Conservation (phyloP, 2,888 invertebrate species). For the Lamproptera curius region DNA sequence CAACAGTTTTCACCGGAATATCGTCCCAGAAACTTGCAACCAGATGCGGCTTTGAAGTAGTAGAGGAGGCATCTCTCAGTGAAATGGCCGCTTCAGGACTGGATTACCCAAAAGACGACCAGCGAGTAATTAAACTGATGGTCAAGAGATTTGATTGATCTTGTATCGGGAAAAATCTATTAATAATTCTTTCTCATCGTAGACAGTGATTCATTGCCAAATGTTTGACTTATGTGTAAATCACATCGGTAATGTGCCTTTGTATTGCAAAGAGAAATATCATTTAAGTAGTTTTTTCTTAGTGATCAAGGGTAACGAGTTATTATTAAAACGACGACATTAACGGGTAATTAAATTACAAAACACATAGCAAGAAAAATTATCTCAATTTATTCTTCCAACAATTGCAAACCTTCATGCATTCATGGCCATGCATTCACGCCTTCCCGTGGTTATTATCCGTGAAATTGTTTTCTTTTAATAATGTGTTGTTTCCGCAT, state of each 20-base stretch:
- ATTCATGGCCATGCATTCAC: too few species aligned
- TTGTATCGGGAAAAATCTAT: too few species aligned
- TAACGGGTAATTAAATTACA: too few species aligned
- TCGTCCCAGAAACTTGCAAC: slow-evolving; percentile 51
- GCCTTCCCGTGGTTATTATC: too few species aligned
- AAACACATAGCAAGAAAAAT: too few species aligned
- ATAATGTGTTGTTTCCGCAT: too few species aligned
- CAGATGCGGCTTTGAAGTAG: slow-evolving; percentile 42
- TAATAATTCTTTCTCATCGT: too few species aligned
- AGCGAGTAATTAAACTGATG: slow-evolving; percentile 48
- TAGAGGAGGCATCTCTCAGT: slow-evolving; percentile 34
- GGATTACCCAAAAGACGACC: slow-evolving; percentile 44
- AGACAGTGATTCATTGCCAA: neutral
- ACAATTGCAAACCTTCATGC: neutral
- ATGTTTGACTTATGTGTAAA: neutral
- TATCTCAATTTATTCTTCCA: too few species aligned
- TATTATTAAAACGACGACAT: neutral
- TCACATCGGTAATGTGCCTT: neutral
- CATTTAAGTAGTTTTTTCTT: neutral
- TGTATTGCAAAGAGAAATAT: neutral
- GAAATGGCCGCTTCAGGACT: slow-evolving; percentile 49
- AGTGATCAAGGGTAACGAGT: neutral
- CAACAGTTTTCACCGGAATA: slow-evolving; percentile 53
- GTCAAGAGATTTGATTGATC: slow-evolving; percentile 38
- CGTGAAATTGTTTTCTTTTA: too few species aligned